phyloP scores from a whole-genome alignment of 2,113 vertebrate genomes.

The Amphiprion ocellaris region DNA sequence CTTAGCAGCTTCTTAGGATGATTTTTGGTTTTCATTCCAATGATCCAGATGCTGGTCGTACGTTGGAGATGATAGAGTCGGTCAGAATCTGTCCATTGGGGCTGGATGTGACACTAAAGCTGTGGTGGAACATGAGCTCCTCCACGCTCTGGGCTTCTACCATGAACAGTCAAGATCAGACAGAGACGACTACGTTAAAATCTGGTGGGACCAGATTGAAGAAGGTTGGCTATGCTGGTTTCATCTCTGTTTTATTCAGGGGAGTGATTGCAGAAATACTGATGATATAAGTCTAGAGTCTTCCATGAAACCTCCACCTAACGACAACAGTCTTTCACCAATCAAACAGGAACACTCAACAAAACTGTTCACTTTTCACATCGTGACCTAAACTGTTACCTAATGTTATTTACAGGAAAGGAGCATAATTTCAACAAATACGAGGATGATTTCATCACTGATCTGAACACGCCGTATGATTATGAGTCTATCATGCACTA shows the following conservation, averaged over 20 bases:
- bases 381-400: no score
- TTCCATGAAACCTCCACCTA: background rate
- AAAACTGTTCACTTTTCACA: no score
- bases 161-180: constrained; percentile 93
- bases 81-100: constrained; percentile 92
- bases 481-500: constrained; percentile 97
- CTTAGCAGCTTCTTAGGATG: background rate
- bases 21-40: background rate
- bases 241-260: background rate
- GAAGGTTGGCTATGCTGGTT: constrained; percentile 78
- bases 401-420: constrained; percentile 71
- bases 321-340: background rate
- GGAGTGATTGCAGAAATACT: no score
- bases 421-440: constrained; percentile 91
- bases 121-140: constrained; percentile 91
- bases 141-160: constrained; percentile 94
- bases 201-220: constrained; percentile 91
- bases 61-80: constrained; percentile 87
- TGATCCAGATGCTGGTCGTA: constrained; percentile 91
- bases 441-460: constrained; percentile 86
- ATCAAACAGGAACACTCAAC: no score
- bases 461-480: constrained; percentile 94
- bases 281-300: no score
- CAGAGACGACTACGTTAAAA: constrained; percentile 92
- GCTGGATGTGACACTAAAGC: constrained; percentile 88